Evolutionary conservation across 2,888 invertebrate species (phyloP).

Genomic region (Agriopis marginaria): DNA sequence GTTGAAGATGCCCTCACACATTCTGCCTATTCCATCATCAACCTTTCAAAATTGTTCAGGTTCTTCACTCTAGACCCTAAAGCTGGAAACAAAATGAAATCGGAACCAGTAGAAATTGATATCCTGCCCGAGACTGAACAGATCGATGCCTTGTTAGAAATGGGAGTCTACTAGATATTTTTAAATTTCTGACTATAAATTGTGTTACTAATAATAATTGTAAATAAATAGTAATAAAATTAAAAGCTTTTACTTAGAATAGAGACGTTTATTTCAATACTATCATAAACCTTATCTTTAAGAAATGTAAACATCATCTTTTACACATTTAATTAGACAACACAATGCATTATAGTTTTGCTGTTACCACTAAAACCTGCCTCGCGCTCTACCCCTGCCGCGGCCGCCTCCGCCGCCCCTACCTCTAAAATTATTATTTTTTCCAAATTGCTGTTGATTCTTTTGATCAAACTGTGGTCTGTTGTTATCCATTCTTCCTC

Average conservation of each 20-base stretch:
- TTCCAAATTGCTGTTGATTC: constrained; percentile 53
- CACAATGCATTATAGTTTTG: neutral
- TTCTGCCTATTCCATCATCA: constrained; percentile 90
- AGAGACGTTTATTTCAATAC: constrained; percentile 11
- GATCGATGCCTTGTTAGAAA: constrained; percentile 78
- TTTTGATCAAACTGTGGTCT: constrained; percentile 41
- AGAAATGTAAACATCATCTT: constrained; percentile 6
- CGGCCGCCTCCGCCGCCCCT: constrained; percentile 58
- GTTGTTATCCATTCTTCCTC: constrained; percentile 52
- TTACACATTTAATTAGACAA: constrained; percentile 19
- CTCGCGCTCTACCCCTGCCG: constrained; percentile 67
- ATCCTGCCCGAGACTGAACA: constrained; percentile 80
- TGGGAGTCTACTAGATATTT: constrained; percentile 66
- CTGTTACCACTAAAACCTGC: constrained; percentile 38
- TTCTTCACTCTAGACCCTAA: constrained; percentile 75
- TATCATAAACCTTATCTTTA: constrained; percentile 14
- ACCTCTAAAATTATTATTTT: constrained; percentile 58
- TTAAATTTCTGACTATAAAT: constrained; percentile 29
- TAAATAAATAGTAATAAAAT: constrained; percentile 20
- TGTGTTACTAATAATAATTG: constrained; percentile 13
- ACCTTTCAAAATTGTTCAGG: constrained; percentile 86
- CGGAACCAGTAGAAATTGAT: constrained; percentile 75
- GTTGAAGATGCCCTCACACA: constrained; percentile 89
- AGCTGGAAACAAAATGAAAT: constrained; percentile 59
- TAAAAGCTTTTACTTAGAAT: constrained; percentile 19